Evolutionary conservation across 2,113 vertebrate genomes (phyloP).

Genomic region (Glaucidium brasilianum): DNA sequence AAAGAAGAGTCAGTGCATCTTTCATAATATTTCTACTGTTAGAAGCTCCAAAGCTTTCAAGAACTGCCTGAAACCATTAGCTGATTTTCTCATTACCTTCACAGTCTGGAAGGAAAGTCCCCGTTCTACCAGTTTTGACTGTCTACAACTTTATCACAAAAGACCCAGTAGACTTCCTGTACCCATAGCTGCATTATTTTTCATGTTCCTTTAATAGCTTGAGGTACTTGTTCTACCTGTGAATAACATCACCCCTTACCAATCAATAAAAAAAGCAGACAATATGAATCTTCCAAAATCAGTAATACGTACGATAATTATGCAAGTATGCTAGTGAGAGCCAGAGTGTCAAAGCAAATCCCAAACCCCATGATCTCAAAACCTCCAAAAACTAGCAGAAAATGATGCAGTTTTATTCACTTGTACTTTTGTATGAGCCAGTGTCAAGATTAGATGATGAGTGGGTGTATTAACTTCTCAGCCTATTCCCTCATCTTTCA

Average conservation of each 20-base stretch:
- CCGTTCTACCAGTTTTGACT: neutral
- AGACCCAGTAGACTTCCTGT: constrained; percentile 27
- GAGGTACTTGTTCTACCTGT: constrained; percentile 61
- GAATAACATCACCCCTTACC: constrained; percentile 65
- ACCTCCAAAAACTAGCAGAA: constrained; percentile 38
- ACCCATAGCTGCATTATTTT: constrained; percentile 60
- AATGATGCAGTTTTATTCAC: constrained; percentile 12
- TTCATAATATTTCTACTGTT: constrained; percentile 62
- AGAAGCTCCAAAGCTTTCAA: constrained; percentile 33
- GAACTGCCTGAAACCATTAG: constrained; percentile 46
- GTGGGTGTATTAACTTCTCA: constrained; percentile 41
- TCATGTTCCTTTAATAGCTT: constrained; percentile 49
- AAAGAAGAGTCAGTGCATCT: constrained; percentile 28
- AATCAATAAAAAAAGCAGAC: constrained; percentile 66
- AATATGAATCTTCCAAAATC: constrained; percentile 70
- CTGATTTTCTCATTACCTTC: constrained; percentile 31
- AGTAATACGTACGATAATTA: constrained; percentile 68
- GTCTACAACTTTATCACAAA: constrained; percentile 41
- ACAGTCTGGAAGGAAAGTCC: constrained; percentile 38
- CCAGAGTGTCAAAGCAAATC: constrained; percentile 32
- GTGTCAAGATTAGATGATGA: constrained; percentile 31
- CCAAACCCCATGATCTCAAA: neutral
- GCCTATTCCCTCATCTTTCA: constrained; percentile 25
- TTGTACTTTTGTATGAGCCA: constrained; percentile 1
- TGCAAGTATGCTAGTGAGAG: constrained; percentile 14